Conservation (phyloP, 2,113 vertebrate genomes). For the Heloderma charlesbogerti region DNA sequence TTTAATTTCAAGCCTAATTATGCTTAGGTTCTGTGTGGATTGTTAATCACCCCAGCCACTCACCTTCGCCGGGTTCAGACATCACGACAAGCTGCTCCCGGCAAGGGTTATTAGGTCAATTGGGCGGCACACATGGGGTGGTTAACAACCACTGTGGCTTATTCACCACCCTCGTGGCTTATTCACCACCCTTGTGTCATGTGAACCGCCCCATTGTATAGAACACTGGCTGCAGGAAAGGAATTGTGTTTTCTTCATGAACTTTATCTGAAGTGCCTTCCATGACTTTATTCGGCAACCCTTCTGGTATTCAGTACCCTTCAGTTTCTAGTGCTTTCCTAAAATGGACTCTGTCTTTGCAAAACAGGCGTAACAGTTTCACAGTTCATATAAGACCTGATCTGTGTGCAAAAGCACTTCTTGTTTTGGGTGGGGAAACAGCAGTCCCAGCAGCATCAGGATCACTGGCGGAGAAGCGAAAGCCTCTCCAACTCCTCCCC, state of each 20-base stretch:
- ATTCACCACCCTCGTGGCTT: no score
- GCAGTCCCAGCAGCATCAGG: no score
- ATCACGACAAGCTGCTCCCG: no score
- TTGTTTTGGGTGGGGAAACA: not conserved
- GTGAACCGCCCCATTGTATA: not conserved
- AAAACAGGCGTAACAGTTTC: not conserved
- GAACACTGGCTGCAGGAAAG: not conserved
- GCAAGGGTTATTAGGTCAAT: no score
- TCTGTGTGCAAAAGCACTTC: not conserved
- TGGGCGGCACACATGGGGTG: no score
- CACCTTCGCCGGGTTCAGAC: no score
- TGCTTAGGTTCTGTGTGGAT: not conserved
- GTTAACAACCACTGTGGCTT: not conserved
- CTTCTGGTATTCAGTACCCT: not conserved
- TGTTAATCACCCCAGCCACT: no score
- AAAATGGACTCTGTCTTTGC: not conserved
- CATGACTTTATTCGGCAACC: no score
- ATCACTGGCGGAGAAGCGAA: no score
- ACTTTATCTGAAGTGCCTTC: not conserved
- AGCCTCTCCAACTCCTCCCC: no score
- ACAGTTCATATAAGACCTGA: rapidly evolving
- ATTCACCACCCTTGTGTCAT: no score
- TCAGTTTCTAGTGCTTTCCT: rapidly evolving
- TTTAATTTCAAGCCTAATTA: not conserved
- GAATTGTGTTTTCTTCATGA: not conserved